phyloP scores from a whole-genome alignment of 2,113 vertebrate species.

The Dryoscopus gambensis region DNA sequence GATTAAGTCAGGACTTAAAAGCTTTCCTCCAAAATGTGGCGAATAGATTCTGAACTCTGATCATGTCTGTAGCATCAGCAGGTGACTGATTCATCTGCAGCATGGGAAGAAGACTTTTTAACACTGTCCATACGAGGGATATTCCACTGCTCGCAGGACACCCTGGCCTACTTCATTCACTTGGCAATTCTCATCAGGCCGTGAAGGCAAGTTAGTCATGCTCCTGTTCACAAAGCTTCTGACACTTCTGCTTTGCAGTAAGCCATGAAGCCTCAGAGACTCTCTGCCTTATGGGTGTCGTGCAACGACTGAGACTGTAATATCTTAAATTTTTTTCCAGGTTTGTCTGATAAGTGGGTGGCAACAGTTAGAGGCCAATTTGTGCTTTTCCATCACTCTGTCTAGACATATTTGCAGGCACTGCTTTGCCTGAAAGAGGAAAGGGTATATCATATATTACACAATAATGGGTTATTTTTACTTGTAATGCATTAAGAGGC shows the following conservation, averaged over 20 bases:
- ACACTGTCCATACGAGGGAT: neutral
- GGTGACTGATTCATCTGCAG: conserved; percentile 21
- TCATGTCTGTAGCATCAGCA: neutral
- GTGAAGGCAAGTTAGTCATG: neutral
- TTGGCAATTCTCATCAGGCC: conserved; percentile 1
- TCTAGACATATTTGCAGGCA: conserved; percentile 36
- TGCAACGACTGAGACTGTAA: neutral
- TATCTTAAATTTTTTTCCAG: conserved; percentile 46
- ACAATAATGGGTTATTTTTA: conserved; percentile 53
- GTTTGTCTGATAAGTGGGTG: conserved; percentile 27
- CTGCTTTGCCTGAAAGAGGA: conserved; percentile 35
- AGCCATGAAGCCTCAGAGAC: neutral
- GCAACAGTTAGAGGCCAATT: conserved; percentile 33
- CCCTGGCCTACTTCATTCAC: neutral
- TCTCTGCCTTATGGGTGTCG: neutral
- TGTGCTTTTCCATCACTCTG: conserved; percentile 45
- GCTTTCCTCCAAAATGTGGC: conserved; percentile 22
- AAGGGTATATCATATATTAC: conserved; percentile 37
- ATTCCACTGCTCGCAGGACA: neutral
- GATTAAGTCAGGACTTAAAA: conserved; percentile 9
- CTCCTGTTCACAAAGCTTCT: neutral
- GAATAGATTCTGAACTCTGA: conserved; percentile 18
- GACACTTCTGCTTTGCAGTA: neutral
- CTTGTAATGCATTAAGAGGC: conserved; percentile 33
- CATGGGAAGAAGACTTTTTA: conserved; percentile 1